Conservation (phyloP, 2,797 vertebrate species). For the Petrocephalus schoutedeni region DNA sequence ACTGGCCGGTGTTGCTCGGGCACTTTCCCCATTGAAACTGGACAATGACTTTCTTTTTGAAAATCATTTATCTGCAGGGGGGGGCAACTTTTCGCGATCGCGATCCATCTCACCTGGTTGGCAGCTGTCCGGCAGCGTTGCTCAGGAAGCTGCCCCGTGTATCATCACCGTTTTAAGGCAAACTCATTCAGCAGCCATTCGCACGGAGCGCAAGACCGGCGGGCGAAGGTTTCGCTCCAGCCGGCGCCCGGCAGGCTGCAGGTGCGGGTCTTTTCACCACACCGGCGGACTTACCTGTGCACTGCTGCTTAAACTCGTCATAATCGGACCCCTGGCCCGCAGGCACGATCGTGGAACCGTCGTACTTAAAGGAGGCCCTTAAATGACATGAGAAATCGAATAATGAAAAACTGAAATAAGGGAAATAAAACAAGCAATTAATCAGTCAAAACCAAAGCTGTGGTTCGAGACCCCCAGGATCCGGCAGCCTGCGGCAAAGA, state of each 20-base stretch:
- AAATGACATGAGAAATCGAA: background rate
- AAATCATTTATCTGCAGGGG: background rate
- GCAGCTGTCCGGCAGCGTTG: background rate
- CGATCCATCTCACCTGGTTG: background rate
- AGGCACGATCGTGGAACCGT: slow-evolving; percentile 78
- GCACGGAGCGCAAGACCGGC: background rate
- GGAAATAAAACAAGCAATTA: background rate
- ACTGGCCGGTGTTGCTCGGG: background rate
- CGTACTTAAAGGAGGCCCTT: slow-evolving; percentile 86
- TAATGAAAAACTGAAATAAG: background rate
- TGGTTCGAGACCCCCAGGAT: background rate
- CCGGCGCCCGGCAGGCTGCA: background rate
- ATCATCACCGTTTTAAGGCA: background rate
- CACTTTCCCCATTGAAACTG: background rate
- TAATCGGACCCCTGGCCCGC: slow-evolving; percentile 82
- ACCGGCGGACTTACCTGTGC: slow-evolving; percentile 74
- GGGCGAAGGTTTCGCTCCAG: background rate
- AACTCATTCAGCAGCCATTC: background rate
- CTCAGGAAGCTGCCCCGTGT: background rate
- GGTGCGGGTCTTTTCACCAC: background rate
- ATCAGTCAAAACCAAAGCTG: background rate
- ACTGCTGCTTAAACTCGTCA: slow-evolving; percentile 78
- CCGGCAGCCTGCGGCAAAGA: background rate
- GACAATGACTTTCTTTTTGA: background rate
- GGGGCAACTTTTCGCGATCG: background rate